Percentiles rank a stretch among this genome's conserved stretches.
Evolutionary conservation across 2,888 invertebrate species (phyloP).

Genomic region (Calliphora vomitoria): DNA sequence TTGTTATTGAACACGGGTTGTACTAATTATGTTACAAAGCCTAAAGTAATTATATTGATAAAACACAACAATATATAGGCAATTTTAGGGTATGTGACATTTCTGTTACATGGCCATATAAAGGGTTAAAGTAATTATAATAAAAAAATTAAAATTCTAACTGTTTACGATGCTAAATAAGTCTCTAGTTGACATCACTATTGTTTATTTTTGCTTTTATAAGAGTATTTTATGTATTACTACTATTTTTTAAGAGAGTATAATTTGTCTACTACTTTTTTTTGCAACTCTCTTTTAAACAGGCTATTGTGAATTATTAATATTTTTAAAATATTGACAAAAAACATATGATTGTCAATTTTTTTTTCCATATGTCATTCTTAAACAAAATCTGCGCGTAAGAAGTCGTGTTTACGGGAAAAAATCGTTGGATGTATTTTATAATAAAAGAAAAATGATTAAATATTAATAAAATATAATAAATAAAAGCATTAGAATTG

Average conservation of each 20-base stretch:
- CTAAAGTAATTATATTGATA: too few species aligned
- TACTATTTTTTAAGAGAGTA: not conserved
- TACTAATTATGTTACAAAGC: too few species aligned
- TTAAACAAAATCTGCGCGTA: slow-evolving; percentile 27
- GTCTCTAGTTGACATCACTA: too few species aligned
- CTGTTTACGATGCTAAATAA: too few species aligned
- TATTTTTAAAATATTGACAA: not conserved
- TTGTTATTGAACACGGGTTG: too few species aligned
- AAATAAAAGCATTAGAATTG: slow-evolving; percentile 17
- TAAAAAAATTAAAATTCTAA: too few species aligned
- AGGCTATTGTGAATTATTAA: slow-evolving; percentile 36
- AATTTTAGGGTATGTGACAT: too few species aligned
- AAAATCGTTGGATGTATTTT: not conserved
- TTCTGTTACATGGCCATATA: too few species aligned
- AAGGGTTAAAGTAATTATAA: too few species aligned
- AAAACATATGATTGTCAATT: slow-evolving; percentile 45
- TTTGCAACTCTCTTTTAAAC: not conserved
- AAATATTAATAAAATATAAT: slow-evolving; percentile 8
- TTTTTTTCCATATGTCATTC: slow-evolving; percentile 44
- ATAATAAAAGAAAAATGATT: slow-evolving; percentile 12
- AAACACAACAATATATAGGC: too few species aligned
- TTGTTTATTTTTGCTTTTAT: too few species aligned
- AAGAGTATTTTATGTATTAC: too few species aligned
- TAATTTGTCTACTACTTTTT: not conserved
- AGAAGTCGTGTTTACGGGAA: slow-evolving; percentile 28